Percentiles rank a stretch among this genome's conserved stretches.
phyloP scores from a whole-genome alignment of 2,888 invertebrate species.

The Arrhopalites spinosus region DNA sequence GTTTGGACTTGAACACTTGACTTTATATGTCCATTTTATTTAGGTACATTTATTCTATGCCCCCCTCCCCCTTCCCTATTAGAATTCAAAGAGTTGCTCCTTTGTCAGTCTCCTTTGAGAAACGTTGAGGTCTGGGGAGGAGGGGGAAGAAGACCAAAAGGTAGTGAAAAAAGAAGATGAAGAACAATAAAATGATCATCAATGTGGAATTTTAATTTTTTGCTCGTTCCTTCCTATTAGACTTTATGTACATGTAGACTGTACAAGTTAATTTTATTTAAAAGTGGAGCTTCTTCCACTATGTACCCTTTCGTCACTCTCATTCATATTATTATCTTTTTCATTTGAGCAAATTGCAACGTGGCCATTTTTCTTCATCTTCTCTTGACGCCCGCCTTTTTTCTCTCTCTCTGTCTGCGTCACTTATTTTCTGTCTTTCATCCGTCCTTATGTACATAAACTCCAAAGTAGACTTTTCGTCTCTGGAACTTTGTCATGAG shows the following conservation, averaged over 20 bases:
- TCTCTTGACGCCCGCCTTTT: background rate
- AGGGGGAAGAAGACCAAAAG: too few relatives aligned
- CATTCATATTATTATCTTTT: background rate
- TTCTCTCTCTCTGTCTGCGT: too few relatives aligned
- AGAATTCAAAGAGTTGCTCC: background rate
- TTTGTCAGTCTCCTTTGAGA: too few relatives aligned
- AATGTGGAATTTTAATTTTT: background rate
- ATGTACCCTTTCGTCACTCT: background rate
- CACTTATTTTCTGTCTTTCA: background rate
- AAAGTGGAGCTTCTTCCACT: background rate
- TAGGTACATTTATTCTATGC: background rate
- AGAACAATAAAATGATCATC: background rate
- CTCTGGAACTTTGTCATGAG: too few relatives aligned
- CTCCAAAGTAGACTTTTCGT: too few relatives aligned
- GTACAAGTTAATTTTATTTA: background rate
- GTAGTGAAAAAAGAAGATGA: too few relatives aligned
- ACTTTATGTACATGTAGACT: background rate
- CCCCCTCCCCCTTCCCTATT: background rate
- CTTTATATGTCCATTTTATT: too few relatives aligned
- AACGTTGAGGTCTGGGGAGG: too few relatives aligned
- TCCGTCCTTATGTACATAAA: too few relatives aligned
- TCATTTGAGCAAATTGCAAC: background rate
- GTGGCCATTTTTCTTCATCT: slow-evolving; percentile 9
- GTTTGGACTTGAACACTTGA: background rate
- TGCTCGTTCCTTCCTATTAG: background rate